These are phyloP conservation scores for Siphlonurus alternatus DNA, from an alignment of 2,888 invertebrate genomes.

Conservation along the genomic window DNA sequence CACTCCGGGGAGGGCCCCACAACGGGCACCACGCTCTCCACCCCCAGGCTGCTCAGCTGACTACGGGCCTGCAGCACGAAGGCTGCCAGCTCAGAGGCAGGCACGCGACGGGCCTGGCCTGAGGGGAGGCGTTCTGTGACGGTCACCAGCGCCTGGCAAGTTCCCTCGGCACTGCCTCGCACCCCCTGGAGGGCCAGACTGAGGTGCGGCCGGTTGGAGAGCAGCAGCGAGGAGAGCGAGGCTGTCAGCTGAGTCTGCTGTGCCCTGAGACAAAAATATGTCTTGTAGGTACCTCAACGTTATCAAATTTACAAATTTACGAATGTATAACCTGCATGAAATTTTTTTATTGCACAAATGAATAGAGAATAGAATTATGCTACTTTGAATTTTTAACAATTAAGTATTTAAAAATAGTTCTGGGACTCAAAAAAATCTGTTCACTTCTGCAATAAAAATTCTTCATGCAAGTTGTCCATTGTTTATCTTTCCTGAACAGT, in stretches of 20 bases:
- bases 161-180: slow-evolving; percentile 42
- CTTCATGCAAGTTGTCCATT: too few species aligned
- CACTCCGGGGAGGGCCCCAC: slow-evolving; percentile 61
- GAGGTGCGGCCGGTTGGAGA: too few species aligned
- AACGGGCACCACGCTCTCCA: slow-evolving; percentile 51
- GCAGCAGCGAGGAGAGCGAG: too few species aligned
- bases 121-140: slow-evolving; percentile 50
- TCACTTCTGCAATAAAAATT: too few species aligned
- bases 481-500: too few species aligned
- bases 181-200: not conserved
- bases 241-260: slow-evolving; percentile 54
- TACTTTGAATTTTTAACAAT: too few species aligned
- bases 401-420: too few species aligned
- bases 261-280: slow-evolving; percentile 28
- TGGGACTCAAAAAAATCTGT: too few species aligned
- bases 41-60: slow-evolving; percentile 55
- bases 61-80: slow-evolving; percentile 57
- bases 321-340: too few species aligned
- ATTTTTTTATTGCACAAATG: too few species aligned
- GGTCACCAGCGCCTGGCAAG: slow-evolving; percentile 58
- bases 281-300: not conserved
- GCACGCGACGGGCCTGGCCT: slow-evolving; percentile 46
- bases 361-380: too few species aligned
- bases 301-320: not conserved
- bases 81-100: slow-evolving; percentile 50